Base-by-base conservation (phyloP, 2,797 vertebrate species). In the Hirundo rustica region DNA sequence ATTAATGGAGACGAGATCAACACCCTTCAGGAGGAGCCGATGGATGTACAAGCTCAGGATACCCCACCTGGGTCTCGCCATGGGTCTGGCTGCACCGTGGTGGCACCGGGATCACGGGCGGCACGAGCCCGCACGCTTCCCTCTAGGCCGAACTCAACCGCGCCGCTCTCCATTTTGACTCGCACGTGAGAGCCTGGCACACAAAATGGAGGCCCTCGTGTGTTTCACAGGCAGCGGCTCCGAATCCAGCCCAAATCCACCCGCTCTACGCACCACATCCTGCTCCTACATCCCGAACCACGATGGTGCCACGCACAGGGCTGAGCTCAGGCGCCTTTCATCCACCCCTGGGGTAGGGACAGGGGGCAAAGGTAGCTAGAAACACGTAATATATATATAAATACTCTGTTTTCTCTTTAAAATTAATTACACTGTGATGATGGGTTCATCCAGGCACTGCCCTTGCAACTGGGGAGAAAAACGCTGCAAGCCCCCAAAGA, bases 151-250 rank as follows among this genome's bases (percentile, higher is more conserved):
- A 42, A n/a, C 77, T 36, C 94, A 50, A 82, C 26, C 0, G 64
- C n/a, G 44, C 64, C 11, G 51, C 74, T 95, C 96, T 96, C 96
- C 95, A 96, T 96, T 97, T 96, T 51, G 81, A 26, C 47, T 85
- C 11, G 7, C 85, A 38, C 11, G 7, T 16, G 30, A 83, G 70
- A 66, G 76, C 13, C 88, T 64, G 91, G 79, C 89, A 90, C 89
- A 95, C 95, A 97, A 96, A 95, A 97, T 95, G 94, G 96, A 96
- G 95, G 92, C 70, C 79, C 62, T 36, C 3, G 1, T 25, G 60
- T 12, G 15, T 23, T 67, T 21, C 7, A 51, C 17, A 38, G 83
- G 9, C 48, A 18, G 74, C 5, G 4, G 79, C 83, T n/a, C 50
- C 4, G 0, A 78, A 73, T 30, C 47, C 88, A 58, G 66, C 30